These are phyloP conservation scores for Sinohyriopsis cumingii DNA, from an alignment of 2,888 invertebrate species.

Conservation along the genomic window DNA sequence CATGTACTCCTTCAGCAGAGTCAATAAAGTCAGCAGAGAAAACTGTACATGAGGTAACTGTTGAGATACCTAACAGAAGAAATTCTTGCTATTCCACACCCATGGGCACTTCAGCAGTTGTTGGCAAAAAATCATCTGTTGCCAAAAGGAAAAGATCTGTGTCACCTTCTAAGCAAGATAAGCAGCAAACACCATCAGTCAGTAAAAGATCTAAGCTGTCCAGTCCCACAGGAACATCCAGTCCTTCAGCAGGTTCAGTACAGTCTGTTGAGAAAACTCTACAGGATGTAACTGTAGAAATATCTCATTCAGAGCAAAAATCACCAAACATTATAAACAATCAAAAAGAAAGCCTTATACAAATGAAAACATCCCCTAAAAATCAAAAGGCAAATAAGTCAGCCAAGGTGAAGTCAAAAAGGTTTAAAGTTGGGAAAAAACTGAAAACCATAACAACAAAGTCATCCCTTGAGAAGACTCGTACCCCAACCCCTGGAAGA, in stretches of 20 bases:
- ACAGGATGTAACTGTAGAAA: not conserved
- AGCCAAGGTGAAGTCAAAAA: conserved; percentile 4
- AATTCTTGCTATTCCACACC: too few relatives aligned
- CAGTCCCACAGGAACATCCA: not conserved
- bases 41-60: not conserved
- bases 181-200: not conserved
- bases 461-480: too few relatives aligned
- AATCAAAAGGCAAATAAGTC: conserved; percentile 1
- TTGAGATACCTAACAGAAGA: not conserved
- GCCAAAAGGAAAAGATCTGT: not conserved
- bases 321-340: not conserved
- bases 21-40: conserved; percentile 3
- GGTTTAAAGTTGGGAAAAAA: not conserved
- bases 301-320: not conserved
- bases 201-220: not conserved
- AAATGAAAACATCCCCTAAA: not conserved
- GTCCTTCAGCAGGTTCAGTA: not conserved
- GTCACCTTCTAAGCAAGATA: not conserved
- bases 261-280: conserved; percentile 2
- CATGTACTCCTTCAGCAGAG: not conserved
- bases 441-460: not conserved
- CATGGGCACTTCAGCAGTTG: too few relatives aligned
- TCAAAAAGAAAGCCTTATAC: not conserved
- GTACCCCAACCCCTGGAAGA: not conserved
- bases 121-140: too few relatives aligned